These are phyloP conservation scores for Urocyon cinereoargenteus DNA, from an alignment of 2,797 vertebrate genomes.

Conservation along the genomic window DNA sequence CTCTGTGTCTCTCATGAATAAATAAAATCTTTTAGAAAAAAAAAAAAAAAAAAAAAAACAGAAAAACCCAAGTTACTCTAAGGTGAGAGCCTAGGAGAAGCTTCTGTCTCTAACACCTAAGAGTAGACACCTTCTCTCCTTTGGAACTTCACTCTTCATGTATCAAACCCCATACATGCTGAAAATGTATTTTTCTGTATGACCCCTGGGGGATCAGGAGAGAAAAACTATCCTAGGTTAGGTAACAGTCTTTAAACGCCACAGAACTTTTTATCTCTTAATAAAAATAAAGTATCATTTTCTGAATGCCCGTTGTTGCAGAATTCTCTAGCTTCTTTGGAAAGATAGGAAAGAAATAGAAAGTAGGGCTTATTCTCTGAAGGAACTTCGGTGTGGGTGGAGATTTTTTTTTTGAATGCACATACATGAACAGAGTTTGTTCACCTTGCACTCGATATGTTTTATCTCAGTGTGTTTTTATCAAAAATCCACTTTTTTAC, in stretches of 20 bases:
- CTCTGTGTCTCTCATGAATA: too few species aligned
- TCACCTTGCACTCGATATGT: not conserved
- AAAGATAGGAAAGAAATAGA: not conserved
- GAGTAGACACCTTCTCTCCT: not conserved
- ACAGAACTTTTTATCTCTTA: slow-evolving; percentile 24
- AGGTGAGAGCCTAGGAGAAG: slow-evolving; percentile 29
- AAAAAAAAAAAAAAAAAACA: too few species aligned
- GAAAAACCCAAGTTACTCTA: not conserved
- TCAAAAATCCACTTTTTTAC: slow-evolving; percentile 43
- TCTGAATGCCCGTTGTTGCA: slow-evolving; percentile 20
- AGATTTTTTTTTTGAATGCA: not conserved
- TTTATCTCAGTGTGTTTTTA: slow-evolving; percentile 49
- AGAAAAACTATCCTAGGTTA: not conserved
- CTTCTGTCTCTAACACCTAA: not conserved
- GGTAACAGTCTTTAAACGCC: slow-evolving; percentile 40
- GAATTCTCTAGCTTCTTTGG: slow-evolving; percentile 39
- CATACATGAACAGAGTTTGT: not conserved
- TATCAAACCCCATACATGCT: slow-evolving; percentile 7
- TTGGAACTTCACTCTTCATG: slow-evolving; percentile 37
- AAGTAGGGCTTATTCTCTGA: slow-evolving; percentile 21
- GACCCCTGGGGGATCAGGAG: not conserved
- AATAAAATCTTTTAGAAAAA: too few species aligned
- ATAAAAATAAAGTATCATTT: slow-evolving; percentile 52
- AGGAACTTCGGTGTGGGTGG: slow-evolving; percentile 41
- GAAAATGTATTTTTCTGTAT: slow-evolving; percentile 24